Percentiles rank a stretch among this genome's conserved stretches.
Conservation (phyloP, 2,797 vertebrate genomes). For the Tangara arthus region DNA sequence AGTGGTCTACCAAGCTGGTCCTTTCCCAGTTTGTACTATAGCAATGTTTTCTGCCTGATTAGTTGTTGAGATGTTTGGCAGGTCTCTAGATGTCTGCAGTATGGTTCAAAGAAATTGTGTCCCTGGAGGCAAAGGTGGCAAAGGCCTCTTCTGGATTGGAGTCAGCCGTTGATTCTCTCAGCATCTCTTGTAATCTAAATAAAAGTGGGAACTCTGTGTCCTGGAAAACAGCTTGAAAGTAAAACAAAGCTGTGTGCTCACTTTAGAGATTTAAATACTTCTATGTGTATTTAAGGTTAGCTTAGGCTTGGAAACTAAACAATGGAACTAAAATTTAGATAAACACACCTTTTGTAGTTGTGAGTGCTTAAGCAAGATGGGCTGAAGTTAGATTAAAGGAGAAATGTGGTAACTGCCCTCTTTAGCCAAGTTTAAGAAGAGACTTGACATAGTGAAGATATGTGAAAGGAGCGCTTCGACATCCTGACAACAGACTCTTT, state of each 20-base stretch:
- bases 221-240: background rate
- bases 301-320: background rate
- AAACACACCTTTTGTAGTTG: background rate
- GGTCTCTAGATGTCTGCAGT: background rate
- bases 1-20: background rate
- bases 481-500: constrained; percentile 44
- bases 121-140: background rate
- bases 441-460: constrained; percentile 42
- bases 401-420: background rate
- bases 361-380: background rate
- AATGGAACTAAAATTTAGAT: background rate
- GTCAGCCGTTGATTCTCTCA: background rate
- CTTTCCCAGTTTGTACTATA: background rate
- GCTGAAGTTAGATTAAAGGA: background rate
- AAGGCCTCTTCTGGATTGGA: background rate
- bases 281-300: background rate
- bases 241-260: background rate
- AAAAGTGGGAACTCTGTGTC: background rate
- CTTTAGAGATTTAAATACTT: background rate
- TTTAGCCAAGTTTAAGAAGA: constrained; percentile 34
- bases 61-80: background rate
- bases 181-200: background rate
- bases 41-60: background rate
- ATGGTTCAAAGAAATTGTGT: background rate
- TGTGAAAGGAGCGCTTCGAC: constrained; percentile 22